Evolutionary conservation across 2,888 invertebrate genomes (phyloP), one percentile per base, ranked within the genome.

Genomic region (Athetis lepigone): DNA sequence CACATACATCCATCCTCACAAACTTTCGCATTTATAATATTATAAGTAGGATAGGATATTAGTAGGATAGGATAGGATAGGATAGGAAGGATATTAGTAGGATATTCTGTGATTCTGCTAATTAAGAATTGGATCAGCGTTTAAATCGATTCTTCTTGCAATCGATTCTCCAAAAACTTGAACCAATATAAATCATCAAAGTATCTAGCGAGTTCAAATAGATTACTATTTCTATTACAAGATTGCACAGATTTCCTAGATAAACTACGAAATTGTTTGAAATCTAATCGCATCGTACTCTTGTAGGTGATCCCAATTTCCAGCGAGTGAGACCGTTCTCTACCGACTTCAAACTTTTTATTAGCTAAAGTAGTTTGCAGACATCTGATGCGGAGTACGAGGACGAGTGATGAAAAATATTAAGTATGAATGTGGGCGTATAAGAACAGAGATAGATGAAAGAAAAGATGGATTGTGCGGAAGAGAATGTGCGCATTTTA

Each of bases 301-400:
- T 36, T 9, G 19, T n/a, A 19, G 16, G 3, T 42, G n/a, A 23
- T 70, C 16, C 13, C 16, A 29, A 40, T 47, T 29, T 13, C 8
- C 25, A 42, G n/a, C 21, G 43, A 9, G n/a, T 36, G 13, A 19
- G 36, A 16, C 9, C 18, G 1, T 43, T n/a, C n/a, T 39, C 43
- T 43, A 45, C 16, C 9, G 27, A 23, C 33, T 62, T 45, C 29
- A 39, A 25, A 71, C 8, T 21, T 6, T 29, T 70, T 37, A 27
- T 8, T 19, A 0, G 2, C 1, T 13, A 16, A 23, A 13, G 23
- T 39, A 45, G 71, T 45, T 70, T 16, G 9, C 4, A 5, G 8
- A 70, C 13, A 25, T 37, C 4, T 59, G 19, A 61, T 19, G 23
- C 8, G 1, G 16, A 68, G 16, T 42, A 62, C 8, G 21, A 42